Evolutionary conservation across 2,797 vertebrate genomes (phyloP), one percentile per base, ranked within the genome.

Genomic region (Xiphorhynchus erythropygius): DNA sequence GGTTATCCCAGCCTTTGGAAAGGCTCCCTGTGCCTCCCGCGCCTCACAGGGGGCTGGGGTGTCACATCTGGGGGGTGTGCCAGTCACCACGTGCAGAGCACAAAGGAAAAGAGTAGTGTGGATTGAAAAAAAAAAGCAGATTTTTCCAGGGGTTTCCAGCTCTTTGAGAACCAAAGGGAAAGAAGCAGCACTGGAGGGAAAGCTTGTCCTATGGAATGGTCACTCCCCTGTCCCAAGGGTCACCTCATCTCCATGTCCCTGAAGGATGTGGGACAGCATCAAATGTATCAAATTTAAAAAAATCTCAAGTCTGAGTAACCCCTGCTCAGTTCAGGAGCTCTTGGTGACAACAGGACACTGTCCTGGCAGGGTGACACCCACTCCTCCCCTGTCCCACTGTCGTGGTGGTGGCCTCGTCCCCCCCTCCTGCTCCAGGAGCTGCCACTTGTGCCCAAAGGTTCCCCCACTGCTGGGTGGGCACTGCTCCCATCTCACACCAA

Each of bases 31-130:
- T 13, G 65, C 35, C 62, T 28, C 53, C 32, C n/a, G 10, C 24
- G 33, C 57, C 41, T 56, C 13, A 13, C 64, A 17, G 28, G 2
- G 46, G 78, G 74, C 22, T 28, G 27, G 33, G 41, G 46, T 47
- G 55, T 10, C 8, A 68, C 41, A 47, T 27, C 70, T 12, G 62
- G 2, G 65, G 32, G 59, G 50, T 35, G 70, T 2, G 18, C 33
- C 82, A 65, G 82, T 4, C 5, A 1, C 59, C 21, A 7, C 1
- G 0, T 3, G 46, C 12, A 77, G 67, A 63, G 64, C 64, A 50
- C 22, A 32, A 33, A 65, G 33, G 33, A 32, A 47, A 92, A 47
- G 0, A 2, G 57, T 15, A 15, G 11, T 5, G 59, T 18, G 11
- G 5, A 18, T 53, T 13, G 19, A 53, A 53, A 32, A 52, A 30